Base-by-base conservation (phyloP, 2,113 vertebrate genomes). In the Macrotus californicus region DNA sequence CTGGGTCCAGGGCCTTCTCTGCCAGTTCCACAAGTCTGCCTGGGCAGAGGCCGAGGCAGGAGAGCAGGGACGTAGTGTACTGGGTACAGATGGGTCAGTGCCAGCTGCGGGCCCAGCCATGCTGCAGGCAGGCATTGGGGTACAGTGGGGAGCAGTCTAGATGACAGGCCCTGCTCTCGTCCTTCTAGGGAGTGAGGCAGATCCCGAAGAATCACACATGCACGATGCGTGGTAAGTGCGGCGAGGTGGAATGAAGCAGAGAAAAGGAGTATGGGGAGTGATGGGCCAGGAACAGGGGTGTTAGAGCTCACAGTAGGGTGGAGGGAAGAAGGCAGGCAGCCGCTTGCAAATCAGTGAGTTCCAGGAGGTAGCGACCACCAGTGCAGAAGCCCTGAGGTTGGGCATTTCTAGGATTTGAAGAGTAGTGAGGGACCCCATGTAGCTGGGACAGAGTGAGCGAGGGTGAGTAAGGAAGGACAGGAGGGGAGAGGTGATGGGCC, bases 11-110 rank as follows among this genome's bases (percentile, higher is more conserved):
- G 52, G 5, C 7, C 52, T 56, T 48, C 46, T 91, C 56, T 7
- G 0, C 24, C 43, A 9, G 56, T 50, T 41, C 34, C n/a, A 29
- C 24, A 24, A 0, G 13, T 31, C n/a, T 24, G 0, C 31, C 12
- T 9, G 52, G 39, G 50, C 36, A 19, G 43, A 39, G 34, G 6
- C 21, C 3, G 6, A 43, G 56, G 59, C 7, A 3, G 43, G 54
- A 11, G 56, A 85, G 48, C 67, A 22, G 79, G 31, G 66, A 12
- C 4, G 1, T 31, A 4, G 5, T 7, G 0, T 31, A 11, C 56
- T 0, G 0, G 6, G 14, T 36, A 11, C 56, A 52, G 50, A 16
- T 29, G 48, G 43, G 12, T 52, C 6, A 0, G 21, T 22, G 26
- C 50, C 86, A 24, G 6, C 56, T 14, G 0, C 24, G 26, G 70